Base-by-base conservation (phyloP, 2,888 invertebrate genomes). In the Diarsia brunnea region DNA sequence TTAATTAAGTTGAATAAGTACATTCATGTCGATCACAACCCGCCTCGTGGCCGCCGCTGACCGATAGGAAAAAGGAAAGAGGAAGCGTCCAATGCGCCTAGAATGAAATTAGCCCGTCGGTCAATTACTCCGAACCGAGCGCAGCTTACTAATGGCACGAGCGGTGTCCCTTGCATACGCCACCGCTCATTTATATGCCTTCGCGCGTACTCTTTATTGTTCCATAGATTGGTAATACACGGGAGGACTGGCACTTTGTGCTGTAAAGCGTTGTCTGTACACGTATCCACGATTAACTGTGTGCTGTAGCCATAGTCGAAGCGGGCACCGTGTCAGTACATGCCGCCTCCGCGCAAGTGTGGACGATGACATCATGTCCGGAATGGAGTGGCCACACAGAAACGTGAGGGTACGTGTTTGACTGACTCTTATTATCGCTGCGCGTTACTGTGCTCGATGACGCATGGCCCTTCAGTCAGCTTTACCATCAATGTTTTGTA, bases 11-110 rank as follows among this genome's bases (percentile, higher is more conserved):
- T 84, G 71, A 88, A 84, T 87, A 86, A 84, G 76, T 81, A 87
- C 86, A 89, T 85, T 89, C 67, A 89, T 90, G 88, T 90, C 88
- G 87, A 89, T 88, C 90, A 89, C 89, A 85, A 86, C 87, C 88
- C 89, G 92, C 90, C 93, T 92, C 92, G 93, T 92, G 93, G 91
- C 89, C 92, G 92, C 90, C 91, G 93, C 92, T 96, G 96, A 95
- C 96, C 96, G 96, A 96, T 96, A 96, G 96, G 96, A 96, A 96
- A 96, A 94, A 96, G 96, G 96, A 95, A 96, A 96, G 96, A 96
- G 96, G 96, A 96, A 96, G 95, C 95, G 91, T 86, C 91, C 92
- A 93, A 96, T 95, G 96, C 95, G 95, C 89, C 90, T 95, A 93
- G 96, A 96, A 96, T 96, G 94, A 95, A 94, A 96, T 96, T 95